Base-by-base conservation (phyloP, 2,113 vertebrate genomes). In the Anarrhichthys ocellatus region DNA sequence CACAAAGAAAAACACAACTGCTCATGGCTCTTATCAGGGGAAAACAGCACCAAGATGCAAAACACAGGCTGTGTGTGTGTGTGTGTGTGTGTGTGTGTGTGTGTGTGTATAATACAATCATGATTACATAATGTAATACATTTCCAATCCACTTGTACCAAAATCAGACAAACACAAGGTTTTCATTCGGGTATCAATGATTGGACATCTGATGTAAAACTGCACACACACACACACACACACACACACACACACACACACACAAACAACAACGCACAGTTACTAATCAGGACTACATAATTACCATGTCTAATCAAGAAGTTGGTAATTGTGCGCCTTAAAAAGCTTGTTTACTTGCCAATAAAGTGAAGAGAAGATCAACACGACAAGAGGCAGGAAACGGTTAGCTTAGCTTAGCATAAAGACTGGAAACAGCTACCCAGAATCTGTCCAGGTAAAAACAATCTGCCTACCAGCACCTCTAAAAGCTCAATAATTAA, bases 1-100 rank as follows among this genome's bases (percentile, higher is more conserved):
- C 50, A 65, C 68, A 46, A 79, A 84, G 77, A 85, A 76, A 89
- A 89, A 88, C 88, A 88, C 81, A 88, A 83, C 82, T 77, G 82
- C 82, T 86, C 87, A 89, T 32, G 72, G 75, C 70, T 81, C 40
- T 44, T 40, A 82, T 76, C 70, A 34, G 63, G 32, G 34, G 59
- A 67, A 13, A 87, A 73, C 66, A 67, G 58, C 75, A 78, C 59
- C 44, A 24, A 73, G 61, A 36, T 79, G 61, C 50, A 63, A 22
- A 2, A 10, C 77, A 70, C 72, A 85, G 50, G 18, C 34, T 42
- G 14, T 59, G 70, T 29, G 32, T 50, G 74, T 59, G 22, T 46
- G 34, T 81, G 67, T 13, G 68, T 58, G 50, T 40, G 70, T 75
- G 62, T 73, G 38, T 38, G 68, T 50, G n/a, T n/a, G 42, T 66